Percentiles rank a stretch among this genome's conserved stretches.
Evolutionary conservation across 2,797 vertebrate species (phyloP).

Genomic region (Dallia pectoralis): DNA sequence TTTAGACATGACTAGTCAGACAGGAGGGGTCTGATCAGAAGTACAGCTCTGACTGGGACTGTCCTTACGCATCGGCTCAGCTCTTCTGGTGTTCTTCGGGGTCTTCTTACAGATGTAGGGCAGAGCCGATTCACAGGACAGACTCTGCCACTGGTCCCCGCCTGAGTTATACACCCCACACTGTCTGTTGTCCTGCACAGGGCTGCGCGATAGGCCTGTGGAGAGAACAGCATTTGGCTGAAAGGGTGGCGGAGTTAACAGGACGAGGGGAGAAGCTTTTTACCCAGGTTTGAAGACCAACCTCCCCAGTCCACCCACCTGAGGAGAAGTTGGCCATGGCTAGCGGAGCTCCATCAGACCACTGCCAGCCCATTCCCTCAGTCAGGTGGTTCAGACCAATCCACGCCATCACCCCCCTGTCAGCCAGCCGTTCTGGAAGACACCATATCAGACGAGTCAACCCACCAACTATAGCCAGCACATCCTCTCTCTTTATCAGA

Average conservation of each 20-base stretch:
- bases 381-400: conserved; percentile 86
- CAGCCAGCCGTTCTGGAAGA: conserved; percentile 78
- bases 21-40: too few species aligned
- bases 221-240: conserved; percentile 13
- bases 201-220: conserved; percentile 74
- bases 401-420: conserved; percentile 80
- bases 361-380: conserved; percentile 84
- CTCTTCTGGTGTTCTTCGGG: conserved; percentile 66
- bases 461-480: background rate
- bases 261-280: background rate
- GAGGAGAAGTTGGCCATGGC: conserved; percentile 81
- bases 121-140: conserved; percentile 81
- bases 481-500: background rate
- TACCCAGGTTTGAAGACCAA: background rate
- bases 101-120: conserved; percentile 93
- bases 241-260: background rate
- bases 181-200: conserved; percentile 67
- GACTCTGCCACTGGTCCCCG: conserved; percentile 77
- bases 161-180: conserved; percentile 82
- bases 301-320: conserved; percentile 50
- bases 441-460: background rate
- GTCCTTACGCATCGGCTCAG: conserved; percentile 77
- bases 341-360: conserved; percentile 87
- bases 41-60: too few species aligned
- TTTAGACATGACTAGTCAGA: too few species aligned